Evolutionary conservation across 2,888 invertebrate species (phyloP).

Genomic region (Lycaena phlaeas): DNA sequence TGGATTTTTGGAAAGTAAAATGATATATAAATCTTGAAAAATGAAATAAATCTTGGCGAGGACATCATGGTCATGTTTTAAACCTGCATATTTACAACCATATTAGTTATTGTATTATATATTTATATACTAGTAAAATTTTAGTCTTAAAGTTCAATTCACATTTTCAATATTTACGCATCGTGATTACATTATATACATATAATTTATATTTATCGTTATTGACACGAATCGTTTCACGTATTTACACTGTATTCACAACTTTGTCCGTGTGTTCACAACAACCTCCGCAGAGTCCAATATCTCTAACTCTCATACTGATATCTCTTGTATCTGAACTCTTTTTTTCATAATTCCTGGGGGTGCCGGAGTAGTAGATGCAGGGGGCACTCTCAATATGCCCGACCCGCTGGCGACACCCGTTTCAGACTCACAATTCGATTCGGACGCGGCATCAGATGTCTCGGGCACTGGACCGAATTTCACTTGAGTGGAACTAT

Average conservation of each 20-base stretch:
- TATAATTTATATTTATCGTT: constrained; percentile 10
- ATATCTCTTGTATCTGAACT: constrained; percentile 94
- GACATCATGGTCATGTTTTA: constrained; percentile 28
- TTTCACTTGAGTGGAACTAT: constrained; percentile 66
- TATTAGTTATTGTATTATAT: constrained; percentile 19
- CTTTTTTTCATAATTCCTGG: constrained; percentile 88
- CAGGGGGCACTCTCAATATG: constrained; percentile 60
- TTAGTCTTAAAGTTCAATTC: constrained; percentile 18
- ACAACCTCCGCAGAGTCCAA: constrained; percentile 55
- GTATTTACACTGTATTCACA: constrained; percentile 37
- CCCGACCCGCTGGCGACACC: constrained; percentile 56
- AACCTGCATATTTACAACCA: constrained; percentile 31
- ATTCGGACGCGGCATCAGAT: constrained; percentile 58
- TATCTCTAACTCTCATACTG: constrained; percentile 77
- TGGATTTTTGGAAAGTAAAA: too few relatives aligned
- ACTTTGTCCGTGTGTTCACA: constrained; percentile 60
- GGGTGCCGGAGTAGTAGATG: constrained; percentile 71
- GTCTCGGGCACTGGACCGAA: constrained; percentile 54
- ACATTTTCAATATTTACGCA: constrained; percentile 15
- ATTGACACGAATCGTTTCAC: constrained; percentile 15
- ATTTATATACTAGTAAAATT: too few relatives aligned
- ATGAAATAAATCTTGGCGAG: constrained; percentile 12
- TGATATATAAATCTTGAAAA: not conserved
- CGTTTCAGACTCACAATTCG: constrained; percentile 52
- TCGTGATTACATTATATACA: constrained; percentile 27